Conservation (phyloP, 2,113 vertebrate genomes). For the Beaufortia kweichowensis region DNA sequence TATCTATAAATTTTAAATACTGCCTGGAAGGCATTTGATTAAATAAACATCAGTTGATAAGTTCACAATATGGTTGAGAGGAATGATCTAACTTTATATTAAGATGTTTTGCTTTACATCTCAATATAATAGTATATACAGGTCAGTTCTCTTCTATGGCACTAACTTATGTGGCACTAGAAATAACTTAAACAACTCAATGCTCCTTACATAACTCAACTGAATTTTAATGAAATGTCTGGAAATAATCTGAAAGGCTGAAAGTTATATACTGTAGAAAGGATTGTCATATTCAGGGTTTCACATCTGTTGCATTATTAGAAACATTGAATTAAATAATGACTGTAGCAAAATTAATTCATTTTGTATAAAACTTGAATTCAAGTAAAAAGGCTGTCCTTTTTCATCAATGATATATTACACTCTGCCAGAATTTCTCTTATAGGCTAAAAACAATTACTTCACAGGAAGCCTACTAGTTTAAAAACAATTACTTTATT, state of each 20-base stretch:
- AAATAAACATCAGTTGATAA: not conserved
- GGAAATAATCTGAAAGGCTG: too few relatives aligned
- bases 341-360: not conserved
- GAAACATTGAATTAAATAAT: too few relatives aligned
- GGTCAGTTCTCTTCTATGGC: not conserved
- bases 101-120: too few relatives aligned
- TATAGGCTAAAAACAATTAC: not conserved
- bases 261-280: too few relatives aligned
- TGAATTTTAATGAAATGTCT: too few relatives aligned
- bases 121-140: too few relatives aligned
- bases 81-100: not conserved
- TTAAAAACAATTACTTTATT: not conserved
- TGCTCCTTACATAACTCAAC: too few relatives aligned
- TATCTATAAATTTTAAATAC: not conserved
- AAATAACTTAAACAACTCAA: not conserved
- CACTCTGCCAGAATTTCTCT: not conserved
- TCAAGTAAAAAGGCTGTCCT: not conserved
- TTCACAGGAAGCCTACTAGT: not conserved
- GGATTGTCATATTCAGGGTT: too few relatives aligned
- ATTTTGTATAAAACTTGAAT: not conserved
- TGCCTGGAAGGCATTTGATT: not conserved
- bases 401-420: conserved; percentile 12
- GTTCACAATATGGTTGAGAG: not conserved
- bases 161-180: not conserved
- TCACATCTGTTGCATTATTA: too few relatives aligned